Evolutionary conservation across 2,113 vertebrate species (phyloP).

Genomic region (Gavia stellata): DNA sequence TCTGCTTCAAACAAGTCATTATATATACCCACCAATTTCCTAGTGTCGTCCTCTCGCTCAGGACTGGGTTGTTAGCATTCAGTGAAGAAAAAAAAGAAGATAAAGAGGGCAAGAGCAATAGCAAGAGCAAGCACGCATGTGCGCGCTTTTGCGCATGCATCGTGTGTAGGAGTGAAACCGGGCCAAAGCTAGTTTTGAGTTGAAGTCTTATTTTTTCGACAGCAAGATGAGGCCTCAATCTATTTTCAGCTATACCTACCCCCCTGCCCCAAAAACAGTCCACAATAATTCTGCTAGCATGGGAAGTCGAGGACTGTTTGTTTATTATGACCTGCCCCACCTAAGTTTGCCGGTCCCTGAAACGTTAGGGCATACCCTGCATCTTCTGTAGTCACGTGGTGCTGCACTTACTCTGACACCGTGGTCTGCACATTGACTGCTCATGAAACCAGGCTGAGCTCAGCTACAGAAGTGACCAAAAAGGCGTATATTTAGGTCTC

Average conservation of each 20-base stretch:
- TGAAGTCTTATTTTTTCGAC: background rate
- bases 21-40: background rate
- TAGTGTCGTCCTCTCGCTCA: background rate
- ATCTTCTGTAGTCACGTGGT: background rate
- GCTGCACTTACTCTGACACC: background rate
- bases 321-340: background rate
- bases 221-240: background rate
- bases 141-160: fast-evolving
- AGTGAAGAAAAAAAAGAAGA: background rate
- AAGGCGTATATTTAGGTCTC: background rate
- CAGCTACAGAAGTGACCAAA: background rate
- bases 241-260: fast-evolving
- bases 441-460: background rate
- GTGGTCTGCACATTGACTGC: fast-evolving
- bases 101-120: background rate
- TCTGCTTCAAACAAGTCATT: background rate
- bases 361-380: background rate
- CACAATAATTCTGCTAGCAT: background rate
- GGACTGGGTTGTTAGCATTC: background rate
- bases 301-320: background rate
- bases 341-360: background rate
- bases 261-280: fast-evolving
- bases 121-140: background rate
- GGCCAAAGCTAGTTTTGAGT: background rate
- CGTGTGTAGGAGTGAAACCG: background rate